Conservation (phyloP, 2,113 vertebrate genomes). For the Salvator merianae region DNA sequence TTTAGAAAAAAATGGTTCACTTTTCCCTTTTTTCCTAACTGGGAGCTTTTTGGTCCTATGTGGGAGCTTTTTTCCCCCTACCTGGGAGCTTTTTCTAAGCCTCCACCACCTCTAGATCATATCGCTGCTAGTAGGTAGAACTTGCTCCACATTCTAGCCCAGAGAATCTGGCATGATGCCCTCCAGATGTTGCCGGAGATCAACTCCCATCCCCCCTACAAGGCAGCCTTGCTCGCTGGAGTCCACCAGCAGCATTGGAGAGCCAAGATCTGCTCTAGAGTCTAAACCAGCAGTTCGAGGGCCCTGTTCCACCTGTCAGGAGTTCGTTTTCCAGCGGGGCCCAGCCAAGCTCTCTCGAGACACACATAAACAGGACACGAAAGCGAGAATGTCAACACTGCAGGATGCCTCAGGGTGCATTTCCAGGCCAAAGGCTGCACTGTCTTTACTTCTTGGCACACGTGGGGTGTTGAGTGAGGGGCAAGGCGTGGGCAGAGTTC, state of each 20-base stretch:
- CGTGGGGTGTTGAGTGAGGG: slow-evolving; percentile 22
- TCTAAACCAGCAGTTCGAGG: not conserved
- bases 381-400: too few species aligned
- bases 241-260: not conserved
- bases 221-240: too few species aligned
- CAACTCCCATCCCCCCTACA: not conserved
- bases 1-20: too few species aligned
- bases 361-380: not conserved
- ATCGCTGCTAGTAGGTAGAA: too few species aligned
- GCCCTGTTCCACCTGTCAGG: not conserved
- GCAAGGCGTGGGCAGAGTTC: slow-evolving; percentile 63
- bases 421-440: not conserved
- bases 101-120: too few species aligned
- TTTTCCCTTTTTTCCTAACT: too few species aligned
- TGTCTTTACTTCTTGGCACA: not conserved
- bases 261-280: too few species aligned
- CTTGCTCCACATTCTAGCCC: too few species aligned
- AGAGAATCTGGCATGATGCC: not conserved
- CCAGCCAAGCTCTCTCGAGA: not conserved
- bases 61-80: too few species aligned
- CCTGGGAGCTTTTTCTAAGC: too few species aligned
- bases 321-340: not conserved
- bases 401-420: not conserved
- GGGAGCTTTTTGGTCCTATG: too few species aligned
- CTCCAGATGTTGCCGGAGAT: not conserved